These are phyloP conservation scores for Micrastur ruficollis DNA, from an alignment of 2,797 vertebrate species.

Conservation along the genomic window DNA sequence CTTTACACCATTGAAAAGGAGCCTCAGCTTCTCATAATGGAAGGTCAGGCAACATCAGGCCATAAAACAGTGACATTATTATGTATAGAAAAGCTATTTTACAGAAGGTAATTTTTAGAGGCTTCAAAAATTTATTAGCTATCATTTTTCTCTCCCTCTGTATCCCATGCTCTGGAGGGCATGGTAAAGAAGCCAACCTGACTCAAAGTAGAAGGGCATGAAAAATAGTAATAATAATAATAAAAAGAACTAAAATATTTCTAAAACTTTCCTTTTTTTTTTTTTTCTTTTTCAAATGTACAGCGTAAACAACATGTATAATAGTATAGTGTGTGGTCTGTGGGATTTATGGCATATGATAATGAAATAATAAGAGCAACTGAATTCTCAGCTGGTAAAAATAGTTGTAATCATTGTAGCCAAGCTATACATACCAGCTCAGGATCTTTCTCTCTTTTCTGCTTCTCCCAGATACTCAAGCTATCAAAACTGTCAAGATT, in stretches of 20 bases:
- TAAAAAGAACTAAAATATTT: neutral
- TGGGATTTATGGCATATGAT: neutral
- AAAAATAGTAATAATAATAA: constrained; percentile 19
- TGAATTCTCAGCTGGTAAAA: neutral
- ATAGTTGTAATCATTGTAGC: neutral
- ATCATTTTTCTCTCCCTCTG: neutral
- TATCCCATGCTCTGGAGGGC: neutral
- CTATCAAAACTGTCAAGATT: neutral
- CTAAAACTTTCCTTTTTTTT: neutral
- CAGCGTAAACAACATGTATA: neutral
- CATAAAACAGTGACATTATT: constrained; percentile 47
- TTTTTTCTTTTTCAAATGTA: neutral
- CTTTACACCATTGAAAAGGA: neutral
- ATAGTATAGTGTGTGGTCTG: neutral
- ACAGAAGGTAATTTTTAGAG: constrained; percentile 53
- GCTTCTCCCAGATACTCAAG: neutral
- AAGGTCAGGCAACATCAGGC: constrained; percentile 38
- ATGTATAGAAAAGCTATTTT: constrained; percentile 56
- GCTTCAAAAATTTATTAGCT: constrained; percentile 54
- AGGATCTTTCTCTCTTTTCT: neutral
- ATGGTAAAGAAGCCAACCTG: neutral
- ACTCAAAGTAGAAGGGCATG: neutral
- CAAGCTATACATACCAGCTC: neutral
- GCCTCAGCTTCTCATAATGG: neutral
- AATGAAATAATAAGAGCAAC: neutral